phyloP scores from a whole-genome alignment of 2,888 invertebrate species.

The Boloria selene region DNA sequence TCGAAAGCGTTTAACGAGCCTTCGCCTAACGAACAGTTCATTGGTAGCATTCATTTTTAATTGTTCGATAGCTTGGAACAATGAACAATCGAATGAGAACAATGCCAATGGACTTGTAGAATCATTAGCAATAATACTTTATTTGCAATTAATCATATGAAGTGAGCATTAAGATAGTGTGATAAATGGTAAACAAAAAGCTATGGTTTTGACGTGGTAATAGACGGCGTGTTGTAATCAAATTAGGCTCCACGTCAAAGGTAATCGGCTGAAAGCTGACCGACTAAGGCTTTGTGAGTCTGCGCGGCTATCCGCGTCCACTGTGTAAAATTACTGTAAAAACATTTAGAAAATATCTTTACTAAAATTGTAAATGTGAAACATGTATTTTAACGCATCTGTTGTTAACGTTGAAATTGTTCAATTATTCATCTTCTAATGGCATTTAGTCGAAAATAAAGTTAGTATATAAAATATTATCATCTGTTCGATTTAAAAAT shows the following conservation, averaged over 20 bases:
- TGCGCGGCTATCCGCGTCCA: conserved; percentile 32
- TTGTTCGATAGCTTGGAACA: conserved; percentile 50
- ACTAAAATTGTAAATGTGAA: no score
- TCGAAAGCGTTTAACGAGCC: conserved; percentile 25
- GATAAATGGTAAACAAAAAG: conserved; percentile 70
- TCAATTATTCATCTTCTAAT: no score
- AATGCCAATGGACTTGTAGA: conserved; percentile 53
- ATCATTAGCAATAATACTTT: conserved; percentile 56
- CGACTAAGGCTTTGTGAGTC: conserved; percentile 66
- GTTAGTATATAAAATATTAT: no score
- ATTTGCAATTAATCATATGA: conserved; percentile 34
- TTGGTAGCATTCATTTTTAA: conserved; percentile 48
- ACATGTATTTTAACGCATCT: no score
- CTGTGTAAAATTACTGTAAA: no score
- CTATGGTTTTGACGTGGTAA: conserved; percentile 68
- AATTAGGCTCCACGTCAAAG: conserved; percentile 76
- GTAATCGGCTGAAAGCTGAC: conserved; percentile 79
- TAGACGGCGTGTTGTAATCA: conserved; percentile 78
- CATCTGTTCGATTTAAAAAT: no score
- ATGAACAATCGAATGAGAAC: conserved; percentile 56
- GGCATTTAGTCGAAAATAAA: no score
- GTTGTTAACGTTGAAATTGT: no score
- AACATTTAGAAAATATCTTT: no score
- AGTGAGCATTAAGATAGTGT: conserved; percentile 44
- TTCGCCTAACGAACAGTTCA: conserved; percentile 38